Percentiles rank a stretch among this genome's conserved stretches.
Conservation (phyloP, 2,113 vertebrate genomes). For the Platichthys flesus region DNA sequence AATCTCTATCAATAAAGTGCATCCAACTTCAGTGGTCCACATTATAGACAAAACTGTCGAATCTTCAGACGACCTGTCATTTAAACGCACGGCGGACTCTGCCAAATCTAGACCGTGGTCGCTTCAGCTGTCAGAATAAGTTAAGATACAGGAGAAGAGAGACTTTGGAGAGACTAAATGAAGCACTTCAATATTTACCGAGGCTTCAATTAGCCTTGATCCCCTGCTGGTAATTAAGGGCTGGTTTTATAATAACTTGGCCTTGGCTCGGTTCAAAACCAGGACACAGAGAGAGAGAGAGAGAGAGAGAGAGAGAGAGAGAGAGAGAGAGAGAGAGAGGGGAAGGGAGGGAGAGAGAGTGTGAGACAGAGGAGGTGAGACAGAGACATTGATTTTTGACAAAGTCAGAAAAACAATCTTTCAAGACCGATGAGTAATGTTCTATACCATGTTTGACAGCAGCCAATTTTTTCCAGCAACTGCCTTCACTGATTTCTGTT, state of each 20-base stretch:
- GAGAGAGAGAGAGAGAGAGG: slow-evolving; percentile 18
- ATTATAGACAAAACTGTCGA: slow-evolving; percentile 58
- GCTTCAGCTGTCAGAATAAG: slow-evolving; percentile 7
- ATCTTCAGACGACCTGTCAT: slow-evolving; percentile 60
- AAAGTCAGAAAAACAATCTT: slow-evolving; percentile 55
- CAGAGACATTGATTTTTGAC: slow-evolving; percentile 52
- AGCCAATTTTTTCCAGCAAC: slow-evolving; percentile 13
- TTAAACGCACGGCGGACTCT: slow-evolving; percentile 30
- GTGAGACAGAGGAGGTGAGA: slow-evolving; percentile 32
- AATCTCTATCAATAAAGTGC: slow-evolving; percentile 76
- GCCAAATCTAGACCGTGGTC: slow-evolving; percentile 31
- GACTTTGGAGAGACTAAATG: slow-evolving; percentile 56
- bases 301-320: slow-evolving; percentile 16
- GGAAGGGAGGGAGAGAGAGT: slow-evolving; percentile 14
- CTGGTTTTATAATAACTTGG: slow-evolving; percentile 57
- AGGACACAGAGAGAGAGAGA: slow-evolving; percentile 30
- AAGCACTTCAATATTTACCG: slow-evolving; percentile 63
- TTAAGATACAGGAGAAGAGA: slow-evolving; percentile 57
- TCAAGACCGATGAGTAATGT: slow-evolving; percentile 54
- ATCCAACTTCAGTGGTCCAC: slow-evolving; percentile 64
- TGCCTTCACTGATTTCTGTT: not conserved
- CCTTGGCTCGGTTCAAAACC: slow-evolving; percentile 43
- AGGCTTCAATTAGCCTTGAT: slow-evolving; percentile 62
- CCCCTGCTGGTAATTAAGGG: slow-evolving; percentile 57
- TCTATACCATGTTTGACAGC: slow-evolving; percentile 34